Conservation (phyloP, 2,888 invertebrate species). For the Oscheius sp. region DNA sequence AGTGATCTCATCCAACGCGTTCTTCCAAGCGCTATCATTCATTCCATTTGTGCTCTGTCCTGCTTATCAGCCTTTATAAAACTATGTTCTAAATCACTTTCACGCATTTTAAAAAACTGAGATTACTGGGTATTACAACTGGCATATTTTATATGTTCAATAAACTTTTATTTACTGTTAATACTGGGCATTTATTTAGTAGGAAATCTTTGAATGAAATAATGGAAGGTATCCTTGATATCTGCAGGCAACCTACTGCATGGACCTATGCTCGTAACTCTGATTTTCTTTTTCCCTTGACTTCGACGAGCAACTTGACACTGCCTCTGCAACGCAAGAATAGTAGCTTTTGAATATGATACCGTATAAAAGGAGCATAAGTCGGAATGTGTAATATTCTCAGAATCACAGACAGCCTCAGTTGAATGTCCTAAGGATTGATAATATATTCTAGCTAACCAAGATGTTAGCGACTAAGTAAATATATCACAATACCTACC, state of each 20-base stretch:
- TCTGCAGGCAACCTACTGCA: slow-evolving; percentile 17
- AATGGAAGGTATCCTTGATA: slow-evolving; percentile 28
- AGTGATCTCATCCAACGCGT: slow-evolving; percentile 10
- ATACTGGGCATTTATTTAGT: background rate
- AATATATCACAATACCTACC: slow-evolving; percentile 25
- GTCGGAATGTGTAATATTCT: slow-evolving; percentile 44
- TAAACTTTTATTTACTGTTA: background rate
- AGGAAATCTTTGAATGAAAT: slow-evolving; percentile 23
- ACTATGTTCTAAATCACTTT: background rate
- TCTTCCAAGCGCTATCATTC: slow-evolving; percentile 1
- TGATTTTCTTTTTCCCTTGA: slow-evolving; percentile 37
- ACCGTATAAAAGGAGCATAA: slow-evolving; percentile 53
- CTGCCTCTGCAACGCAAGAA: slow-evolving; percentile 33
- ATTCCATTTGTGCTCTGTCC: slow-evolving; percentile 16
- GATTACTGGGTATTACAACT: no score
- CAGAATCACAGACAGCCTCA: slow-evolving; percentile 46
- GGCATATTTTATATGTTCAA: no score
- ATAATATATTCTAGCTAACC: background rate
- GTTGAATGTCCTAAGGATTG: slow-evolving; percentile 36
- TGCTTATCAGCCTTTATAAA: slow-evolving; percentile 10
- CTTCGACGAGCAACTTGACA: slow-evolving; percentile 42
- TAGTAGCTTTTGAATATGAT: background rate
- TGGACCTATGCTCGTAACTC: slow-evolving; percentile 44
- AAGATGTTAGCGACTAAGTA: no score
- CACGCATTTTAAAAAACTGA: background rate